Evolutionary conservation across 2,888 invertebrate species (phyloP).

Genomic region (Amblyjoppa fuscipennis): DNA sequence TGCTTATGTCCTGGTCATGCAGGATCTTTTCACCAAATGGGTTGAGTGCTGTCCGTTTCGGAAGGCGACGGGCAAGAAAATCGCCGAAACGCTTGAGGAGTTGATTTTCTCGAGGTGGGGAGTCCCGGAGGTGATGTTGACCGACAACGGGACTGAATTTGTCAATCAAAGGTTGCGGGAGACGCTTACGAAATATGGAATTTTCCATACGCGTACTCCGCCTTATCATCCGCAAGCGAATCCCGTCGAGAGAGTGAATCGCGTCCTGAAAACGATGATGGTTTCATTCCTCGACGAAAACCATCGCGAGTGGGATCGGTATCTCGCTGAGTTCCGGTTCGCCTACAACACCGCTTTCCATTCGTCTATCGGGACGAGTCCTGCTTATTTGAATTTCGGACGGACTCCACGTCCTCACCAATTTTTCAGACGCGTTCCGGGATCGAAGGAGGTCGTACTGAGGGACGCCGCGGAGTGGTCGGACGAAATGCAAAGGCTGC

Average conservation of each 20-base stretch:
- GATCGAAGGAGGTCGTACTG: not conserved
- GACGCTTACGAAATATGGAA: too few species aligned
- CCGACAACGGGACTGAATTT: too few species aligned
- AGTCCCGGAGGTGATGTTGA: too few species aligned
- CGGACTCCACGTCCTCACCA: not conserved
- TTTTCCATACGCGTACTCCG: not conserved
- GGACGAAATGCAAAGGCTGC: not conserved
- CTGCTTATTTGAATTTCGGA: conserved; percentile 61
- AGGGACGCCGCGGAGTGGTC: not conserved
- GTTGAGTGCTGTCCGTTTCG: too few species aligned
- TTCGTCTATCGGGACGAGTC: conserved; percentile 55
- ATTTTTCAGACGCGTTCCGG: not conserved
- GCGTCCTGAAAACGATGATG: conserved; percentile 32
- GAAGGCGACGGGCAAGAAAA: too few species aligned
- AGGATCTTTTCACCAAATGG: too few species aligned
- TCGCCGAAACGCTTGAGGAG: too few species aligned
- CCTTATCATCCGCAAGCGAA: conserved; percentile 42
- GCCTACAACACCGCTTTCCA: conserved; percentile 68
- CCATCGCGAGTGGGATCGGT: conserved; percentile 67
- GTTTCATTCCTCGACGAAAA: conserved; percentile 53
- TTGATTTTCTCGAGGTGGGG: too few species aligned
- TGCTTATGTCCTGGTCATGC: too few species aligned
- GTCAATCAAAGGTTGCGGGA: too few species aligned
- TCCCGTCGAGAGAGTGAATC: conserved; percentile 33
- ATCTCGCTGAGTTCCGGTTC: conserved; percentile 62